These are phyloP conservation scores for Pycnonotus jocosus DNA, from an alignment of 2,113 vertebrate genomes.

Conservation along the genomic window DNA sequence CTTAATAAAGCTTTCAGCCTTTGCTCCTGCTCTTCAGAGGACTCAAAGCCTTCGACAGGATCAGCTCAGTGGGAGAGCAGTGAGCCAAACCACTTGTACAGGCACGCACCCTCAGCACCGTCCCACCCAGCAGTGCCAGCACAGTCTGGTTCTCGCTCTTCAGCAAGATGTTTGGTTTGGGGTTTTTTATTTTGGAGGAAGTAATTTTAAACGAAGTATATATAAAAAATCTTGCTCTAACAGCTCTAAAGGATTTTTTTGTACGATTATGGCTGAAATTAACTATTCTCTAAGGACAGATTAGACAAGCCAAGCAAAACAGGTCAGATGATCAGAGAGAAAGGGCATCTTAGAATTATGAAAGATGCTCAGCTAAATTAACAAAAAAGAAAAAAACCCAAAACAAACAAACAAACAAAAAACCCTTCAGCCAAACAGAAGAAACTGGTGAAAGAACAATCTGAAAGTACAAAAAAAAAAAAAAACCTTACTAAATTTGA, in stretches of 20 bases:
- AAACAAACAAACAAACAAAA: background rate
- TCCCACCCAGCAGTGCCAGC: conserved; percentile 18
- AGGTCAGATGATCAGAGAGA: background rate
- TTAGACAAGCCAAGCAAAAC: background rate
- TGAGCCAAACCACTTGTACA: conserved; percentile 11
- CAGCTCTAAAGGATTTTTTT: background rate
- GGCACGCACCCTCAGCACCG: background rate
- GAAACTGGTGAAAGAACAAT: background rate
- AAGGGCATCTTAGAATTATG: background rate
- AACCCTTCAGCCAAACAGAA: background rate
- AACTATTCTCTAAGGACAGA: background rate
- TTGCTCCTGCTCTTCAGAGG: background rate
- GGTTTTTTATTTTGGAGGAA: background rate
- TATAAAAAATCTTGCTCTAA: background rate
- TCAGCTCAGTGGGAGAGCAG: background rate
- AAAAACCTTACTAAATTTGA: background rate
- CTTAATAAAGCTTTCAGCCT: background rate
- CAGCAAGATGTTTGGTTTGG: background rate
- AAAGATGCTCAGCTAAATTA: background rate
- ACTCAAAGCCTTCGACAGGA: background rate
- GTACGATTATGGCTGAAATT: background rate
- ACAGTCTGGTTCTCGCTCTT: background rate
- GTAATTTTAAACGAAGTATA: background rate
- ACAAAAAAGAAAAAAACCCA: background rate
- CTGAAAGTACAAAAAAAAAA: background rate